A percentile compares a stretch with the other conserved stretches of the same genome.
phyloP scores from a whole-genome alignment of 2,888 invertebrate genomes.

The Brachypalpus laphriformis region DNA sequence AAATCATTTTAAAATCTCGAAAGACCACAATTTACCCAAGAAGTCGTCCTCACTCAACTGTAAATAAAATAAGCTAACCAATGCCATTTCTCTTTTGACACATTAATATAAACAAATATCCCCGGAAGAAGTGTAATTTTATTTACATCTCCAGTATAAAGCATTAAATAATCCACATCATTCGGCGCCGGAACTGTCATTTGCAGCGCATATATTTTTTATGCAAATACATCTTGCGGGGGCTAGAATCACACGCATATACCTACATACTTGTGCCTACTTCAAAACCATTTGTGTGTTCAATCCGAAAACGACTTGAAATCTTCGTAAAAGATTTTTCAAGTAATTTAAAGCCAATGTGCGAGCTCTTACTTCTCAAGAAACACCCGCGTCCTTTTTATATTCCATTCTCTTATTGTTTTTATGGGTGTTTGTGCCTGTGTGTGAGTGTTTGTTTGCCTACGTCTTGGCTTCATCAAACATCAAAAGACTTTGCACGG shows the following conservation, averaged over 20 bases:
- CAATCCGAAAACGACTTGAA: conserved; percentile 46
- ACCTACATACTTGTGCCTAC: neutral
- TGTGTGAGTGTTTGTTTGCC: neutral
- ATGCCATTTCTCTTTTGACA: neutral
- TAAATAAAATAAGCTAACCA: neutral
- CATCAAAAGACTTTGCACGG: conserved; percentile 63
- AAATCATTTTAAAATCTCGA: conserved; percentile 8
- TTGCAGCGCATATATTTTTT: conserved; percentile 36
- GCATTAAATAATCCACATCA: conserved; percentile 51
- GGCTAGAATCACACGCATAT: neutral
- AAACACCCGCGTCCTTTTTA: neutral
- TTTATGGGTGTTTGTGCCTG: neutral
- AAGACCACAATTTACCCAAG: conserved; percentile 1
- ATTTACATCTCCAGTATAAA: conserved; percentile 52
- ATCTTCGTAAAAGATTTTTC: conserved; percentile 44
- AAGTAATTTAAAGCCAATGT: conserved; percentile 51
- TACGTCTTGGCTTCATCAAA: conserved; percentile 9
- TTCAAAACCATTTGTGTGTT: conserved; percentile 35
- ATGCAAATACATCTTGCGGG: conserved; percentile 46
- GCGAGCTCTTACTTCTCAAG: neutral
- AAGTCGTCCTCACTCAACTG: neutral
- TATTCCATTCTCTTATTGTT: neutral
- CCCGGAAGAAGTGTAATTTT: conserved; percentile 45
- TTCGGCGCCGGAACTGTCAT: conserved; percentile 44
- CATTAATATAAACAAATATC: conserved; percentile 12